Evolutionary conservation across 2,113 vertebrate species (phyloP).

Genomic region (Petaurus breviceps): DNA sequence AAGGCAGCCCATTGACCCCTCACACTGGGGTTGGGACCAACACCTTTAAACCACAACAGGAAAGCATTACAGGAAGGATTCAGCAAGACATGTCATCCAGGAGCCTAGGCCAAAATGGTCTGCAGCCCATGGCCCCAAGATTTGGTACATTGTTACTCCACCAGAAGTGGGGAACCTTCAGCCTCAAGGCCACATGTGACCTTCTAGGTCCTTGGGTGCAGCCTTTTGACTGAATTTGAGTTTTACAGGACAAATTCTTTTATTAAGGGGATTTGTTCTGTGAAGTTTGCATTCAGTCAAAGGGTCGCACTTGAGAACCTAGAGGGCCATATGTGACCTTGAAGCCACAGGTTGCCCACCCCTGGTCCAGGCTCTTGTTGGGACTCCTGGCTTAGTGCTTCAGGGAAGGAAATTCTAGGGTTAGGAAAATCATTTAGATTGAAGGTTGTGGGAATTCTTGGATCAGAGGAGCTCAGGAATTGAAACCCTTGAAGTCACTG

Average conservation of each 20-base stretch:
- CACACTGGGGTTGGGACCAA: neutral
- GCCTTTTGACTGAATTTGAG: too few species aligned
- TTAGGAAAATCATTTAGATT: neutral
- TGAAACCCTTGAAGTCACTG: neutral
- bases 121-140: neutral
- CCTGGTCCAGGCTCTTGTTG: neutral
- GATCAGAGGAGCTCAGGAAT: neutral
- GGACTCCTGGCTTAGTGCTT: neutral
- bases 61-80: neutral
- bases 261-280: too few species aligned
- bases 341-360: too few species aligned
- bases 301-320: too few species aligned
- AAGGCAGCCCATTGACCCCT: neutral
- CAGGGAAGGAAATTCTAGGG: neutral
- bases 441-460: neutral
- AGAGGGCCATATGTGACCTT: too few species aligned
- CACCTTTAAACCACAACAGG: neutral
- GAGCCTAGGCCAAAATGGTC: neutral
- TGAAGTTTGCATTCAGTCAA: too few species aligned
- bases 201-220: too few species aligned
- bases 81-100: neutral
- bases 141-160: neutral
- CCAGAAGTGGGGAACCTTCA: too few species aligned
- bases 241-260: too few species aligned
- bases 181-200: too few species aligned